phyloP scores from a whole-genome alignment of 2,797 vertebrate species.

The Ibycter americanus region DNA sequence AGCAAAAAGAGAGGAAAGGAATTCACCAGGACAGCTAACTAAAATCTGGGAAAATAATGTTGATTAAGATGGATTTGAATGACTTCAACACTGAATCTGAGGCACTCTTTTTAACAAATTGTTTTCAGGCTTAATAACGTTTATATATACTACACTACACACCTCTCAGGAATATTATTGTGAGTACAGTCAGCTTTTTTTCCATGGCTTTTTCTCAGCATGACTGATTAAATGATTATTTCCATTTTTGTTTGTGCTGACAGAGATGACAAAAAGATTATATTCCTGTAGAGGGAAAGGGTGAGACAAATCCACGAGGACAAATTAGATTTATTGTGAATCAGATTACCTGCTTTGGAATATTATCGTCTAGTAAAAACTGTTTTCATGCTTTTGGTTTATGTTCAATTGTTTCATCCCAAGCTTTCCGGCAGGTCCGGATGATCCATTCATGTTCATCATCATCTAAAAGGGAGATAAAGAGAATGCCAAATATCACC shows the following conservation, averaged over 20 bases:
- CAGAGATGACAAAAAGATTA: conserved; percentile 64
- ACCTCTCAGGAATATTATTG: conserved; percentile 54
- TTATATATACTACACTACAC: neutral
- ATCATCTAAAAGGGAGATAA: conserved; percentile 80
- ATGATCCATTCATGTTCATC: conserved; percentile 90
- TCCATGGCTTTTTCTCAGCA: conserved; percentile 39
- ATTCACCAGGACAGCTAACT: conserved; percentile 69
- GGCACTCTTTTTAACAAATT: conserved; percentile 59
- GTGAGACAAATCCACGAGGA: neutral
- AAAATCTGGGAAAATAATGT: conserved; percentile 67
- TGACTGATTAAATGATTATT: conserved; percentile 65
- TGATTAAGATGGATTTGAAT: conserved; percentile 70
- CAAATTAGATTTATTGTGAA: neutral
- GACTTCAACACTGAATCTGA: conserved; percentile 37
- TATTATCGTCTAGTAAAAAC: neutral
- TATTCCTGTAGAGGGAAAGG: conserved; percentile 40
- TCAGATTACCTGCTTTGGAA: neutral
- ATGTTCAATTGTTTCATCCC: conserved; percentile 66
- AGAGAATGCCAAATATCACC: neutral
- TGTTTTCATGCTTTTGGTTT: neutral
- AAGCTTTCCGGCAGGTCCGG: conserved; percentile 85
- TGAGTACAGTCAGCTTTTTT: conserved; percentile 40
- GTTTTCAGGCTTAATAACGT: conserved; percentile 67
- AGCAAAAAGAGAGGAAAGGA: conserved; percentile 66
- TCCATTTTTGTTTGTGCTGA: conserved; percentile 62